Evolutionary conservation across 2,113 vertebrate genomes (phyloP), one percentile per base, ranked within the genome.

Genomic region (Tapirus terrestris): DNA sequence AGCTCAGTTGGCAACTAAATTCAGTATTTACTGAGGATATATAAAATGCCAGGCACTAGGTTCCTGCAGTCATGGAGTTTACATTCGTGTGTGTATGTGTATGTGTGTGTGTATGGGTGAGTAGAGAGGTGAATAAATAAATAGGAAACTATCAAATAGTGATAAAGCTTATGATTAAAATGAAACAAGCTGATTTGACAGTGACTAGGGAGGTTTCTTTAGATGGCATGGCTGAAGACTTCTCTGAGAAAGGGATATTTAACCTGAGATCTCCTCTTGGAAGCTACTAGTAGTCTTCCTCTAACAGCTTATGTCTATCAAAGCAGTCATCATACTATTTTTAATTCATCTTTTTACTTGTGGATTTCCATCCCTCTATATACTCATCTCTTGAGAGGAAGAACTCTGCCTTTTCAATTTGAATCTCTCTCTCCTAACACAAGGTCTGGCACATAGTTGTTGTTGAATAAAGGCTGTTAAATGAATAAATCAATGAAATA

Each of bases 111-210:
- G 18, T n/a, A 23, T 3, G 8, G 33, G 31, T 14, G 39, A 86
- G 45, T 10, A 3, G 48, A 31, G 8, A 77, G 43, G 63, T 43
- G 83, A 94, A 39, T 36, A 79, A 53, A 80, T 73, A 60, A 75
- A 56, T 5, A 89, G 18, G 4, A 36, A 91, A 80, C 29, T 81
- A 68, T 81, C 29, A 79, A 60, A 20, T 31, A 51, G 43, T 67
- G 61, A 89, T 53, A 72, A 89, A n/a, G 33, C 36, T 77, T 91
- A 60, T 45, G 63, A 75, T 61, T 85, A 89, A 76, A 93, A 73
- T 48, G 16, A 81, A 83, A 84, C 20, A 84, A 61, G 31, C 12
- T 84, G 48, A 67, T 60, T 1, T 63, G 83, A 76, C 11, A 88
- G 39, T 43, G 51, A 65, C 12, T 39, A 31, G 8, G 36, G 29